Percentiles rank a stretch among this genome's conserved stretches.
phyloP scores from a whole-genome alignment of 1,140 invertebrate species.

The Drosophila athabasca region DNA sequence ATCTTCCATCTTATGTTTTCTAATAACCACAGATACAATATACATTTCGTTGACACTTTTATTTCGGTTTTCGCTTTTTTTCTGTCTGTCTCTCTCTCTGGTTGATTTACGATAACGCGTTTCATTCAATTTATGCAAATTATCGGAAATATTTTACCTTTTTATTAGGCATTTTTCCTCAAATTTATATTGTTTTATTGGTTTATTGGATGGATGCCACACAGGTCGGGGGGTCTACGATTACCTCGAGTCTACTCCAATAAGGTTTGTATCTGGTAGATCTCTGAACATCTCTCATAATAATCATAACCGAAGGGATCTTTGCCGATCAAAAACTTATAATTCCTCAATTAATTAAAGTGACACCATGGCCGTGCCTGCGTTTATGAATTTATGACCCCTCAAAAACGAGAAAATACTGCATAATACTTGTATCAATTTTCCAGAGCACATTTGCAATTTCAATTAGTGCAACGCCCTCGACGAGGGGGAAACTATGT shows the following conservation, averaged over 20 bases:
- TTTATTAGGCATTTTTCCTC: conserved; percentile 66
- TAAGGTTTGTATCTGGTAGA: conserved; percentile 23
- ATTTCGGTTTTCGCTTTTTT: conserved; percentile 44
- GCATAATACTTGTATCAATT: conserved; percentile 76
- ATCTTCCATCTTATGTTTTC: conserved; percentile 55
- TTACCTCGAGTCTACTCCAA: conserved; percentile 32
- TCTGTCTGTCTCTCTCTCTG: neutral
- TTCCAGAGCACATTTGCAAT: conserved; percentile 68
- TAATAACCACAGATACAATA: conserved; percentile 46
- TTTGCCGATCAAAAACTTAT: conserved; percentile 43
- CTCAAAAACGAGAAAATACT: conserved; percentile 29
- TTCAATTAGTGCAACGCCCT: conserved; percentile 80
- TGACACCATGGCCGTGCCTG: conserved; percentile 56
- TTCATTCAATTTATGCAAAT: conserved; percentile 78
- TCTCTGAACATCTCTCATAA: conserved; percentile 40
- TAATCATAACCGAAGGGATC: conserved; percentile 42
- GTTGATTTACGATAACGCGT: conserved; percentile 77
- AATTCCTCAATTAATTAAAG: conserved; percentile 77
- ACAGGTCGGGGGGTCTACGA: conserved; percentile 59
- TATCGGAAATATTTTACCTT: conserved; percentile 39
- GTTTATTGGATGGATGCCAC: conserved; percentile 48
- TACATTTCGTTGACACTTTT: conserved; percentile 55
- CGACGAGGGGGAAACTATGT: conserved; percentile 56
- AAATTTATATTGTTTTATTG: conserved; percentile 71
- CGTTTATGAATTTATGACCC: conserved; percentile 54